Evolutionary conservation across 2,888 invertebrate species (phyloP).

Genomic region (Philhelius pedissequus): DNA sequence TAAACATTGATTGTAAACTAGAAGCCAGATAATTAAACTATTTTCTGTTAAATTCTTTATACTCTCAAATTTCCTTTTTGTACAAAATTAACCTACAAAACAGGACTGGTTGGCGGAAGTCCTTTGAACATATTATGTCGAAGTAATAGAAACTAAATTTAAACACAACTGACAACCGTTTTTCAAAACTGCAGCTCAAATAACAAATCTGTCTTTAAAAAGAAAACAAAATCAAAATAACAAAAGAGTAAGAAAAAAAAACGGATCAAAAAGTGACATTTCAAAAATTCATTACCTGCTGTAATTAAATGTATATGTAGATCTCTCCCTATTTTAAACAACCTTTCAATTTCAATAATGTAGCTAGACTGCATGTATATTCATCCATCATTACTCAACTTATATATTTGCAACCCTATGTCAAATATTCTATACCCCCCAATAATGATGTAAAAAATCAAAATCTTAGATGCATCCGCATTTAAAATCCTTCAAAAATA

Average conservation of each 20-base stretch:
- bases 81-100: background rate
- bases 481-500: background rate
- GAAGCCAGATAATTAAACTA: too few relatives aligned
- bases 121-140: background rate
- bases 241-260: background rate
- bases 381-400: background rate
- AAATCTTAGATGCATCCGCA: constrained; percentile 54
- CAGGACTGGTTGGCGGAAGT: background rate
- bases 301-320: constrained; percentile 23
- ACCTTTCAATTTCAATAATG: background rate
- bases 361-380: constrained; percentile 47
- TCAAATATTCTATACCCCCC: background rate
- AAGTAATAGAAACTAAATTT: background rate
- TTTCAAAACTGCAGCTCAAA: background rate
- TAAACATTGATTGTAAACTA: too few relatives aligned
- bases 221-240: background rate
- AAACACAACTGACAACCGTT: background rate
- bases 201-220: background rate
- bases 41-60: too few relatives aligned
- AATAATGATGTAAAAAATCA: constrained; percentile 31
- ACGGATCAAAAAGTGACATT: background rate
- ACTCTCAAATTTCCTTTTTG: too few relatives aligned
- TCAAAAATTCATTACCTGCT: constrained; percentile 24
- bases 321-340: too few relatives aligned
- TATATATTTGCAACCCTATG: constrained; percentile 21